Base-by-base conservation (phyloP, 2,888 invertebrate species). In the Loripinus fragilis region DNA sequence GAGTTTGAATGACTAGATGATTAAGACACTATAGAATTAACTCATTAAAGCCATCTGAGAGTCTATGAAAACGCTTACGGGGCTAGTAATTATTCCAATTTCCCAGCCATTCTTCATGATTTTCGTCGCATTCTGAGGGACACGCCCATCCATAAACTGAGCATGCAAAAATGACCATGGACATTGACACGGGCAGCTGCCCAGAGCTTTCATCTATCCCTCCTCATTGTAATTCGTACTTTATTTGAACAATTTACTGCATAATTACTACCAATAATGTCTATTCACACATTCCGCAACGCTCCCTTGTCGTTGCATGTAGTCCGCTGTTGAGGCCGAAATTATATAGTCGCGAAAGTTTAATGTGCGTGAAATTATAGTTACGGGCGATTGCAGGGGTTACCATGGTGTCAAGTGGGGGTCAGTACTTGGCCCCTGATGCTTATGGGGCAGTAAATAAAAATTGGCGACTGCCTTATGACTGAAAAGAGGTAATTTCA, bases 231-330 rank as follows among this genome's bases (percentile, higher is more conserved):
- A n/a, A 7, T 60, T 33, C 30, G 33, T 60, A 33, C 60, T 60
- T 60, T 60, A 60, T 60, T 60, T 60, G 60, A 60, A 60, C 60
- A 60, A 60, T 60, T 60, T 60, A 60, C 60, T 30, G 60, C 33
- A 5, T 33, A 60, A 60, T 60, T 60, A 60, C 23, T 10, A 15
- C 20, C 60, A 60, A 60, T 60, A 60, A 60, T 33, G 60, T 60
- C 33, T 20, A n/a, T 60, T 60, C 28, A 5, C 60, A 60, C 60
- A 60, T 60, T 60, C 60, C 60, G 10, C 17, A 60, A 2, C 7
- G 60, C 60, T 60, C 60, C 60, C 60, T 28, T 33, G 60, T 33
- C 60, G 28, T 60, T 33, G 60, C 60, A 60, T 60, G 60, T 17
- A n/a, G 7, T 33, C 23, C 2, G 33, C 7, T 20, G 33, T 60